Base-by-base conservation (phyloP, 2,113 vertebrate species). In the Apistogramma diplotaenia region DNA sequence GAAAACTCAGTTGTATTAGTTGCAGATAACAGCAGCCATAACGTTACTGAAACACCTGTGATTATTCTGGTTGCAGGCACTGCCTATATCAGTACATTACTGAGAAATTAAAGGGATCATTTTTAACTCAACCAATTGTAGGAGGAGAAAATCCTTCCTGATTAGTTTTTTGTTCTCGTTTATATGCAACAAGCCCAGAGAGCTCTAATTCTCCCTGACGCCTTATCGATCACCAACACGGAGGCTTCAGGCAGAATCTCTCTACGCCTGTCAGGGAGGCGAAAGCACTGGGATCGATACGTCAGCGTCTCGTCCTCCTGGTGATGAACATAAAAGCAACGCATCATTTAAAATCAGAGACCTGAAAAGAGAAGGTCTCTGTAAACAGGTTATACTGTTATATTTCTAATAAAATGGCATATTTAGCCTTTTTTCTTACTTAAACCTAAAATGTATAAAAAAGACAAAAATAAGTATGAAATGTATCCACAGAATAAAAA, bases 221-320 rank as follows among this genome's bases (percentile, higher is more conserved):
- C 8, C 37, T 40, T 67, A 81, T 82, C 27, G 85, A 83, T 88
- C 59, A 74, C 29, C 10, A 27, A 57, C 81, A 70, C 54, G 5
- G 33, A 65, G 12, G 67, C 81, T 83, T 33, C 8, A 29, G 81
- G 77, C 79, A 40, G 79, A 71, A 77, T 81, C 80, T 70, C 76
- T 81, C 76, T 19, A 40, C 4, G 49, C 62, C 60, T 70, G 67
- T 90, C 85, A 74, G 73, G 78, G 46, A 88, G 78, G 82, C 67
- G 82, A 87, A 85, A 73, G 81, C 27, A 3, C 18, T 1, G 35
- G 7, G 55, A 82, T 89, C 71, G 60, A 87, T 85, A 73, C 4
- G 21, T 82, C 82, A 78, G 86, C 55, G 58, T 49, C 46, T 75
- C 27, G 1, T 51, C 37, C 43, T 23, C 27, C n/a, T 23, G 16